Percentiles rank a stretch among this genome's conserved stretches.
phyloP scores from a whole-genome alignment of 2,113 vertebrate genomes.

The Falco punctatus region DNA sequence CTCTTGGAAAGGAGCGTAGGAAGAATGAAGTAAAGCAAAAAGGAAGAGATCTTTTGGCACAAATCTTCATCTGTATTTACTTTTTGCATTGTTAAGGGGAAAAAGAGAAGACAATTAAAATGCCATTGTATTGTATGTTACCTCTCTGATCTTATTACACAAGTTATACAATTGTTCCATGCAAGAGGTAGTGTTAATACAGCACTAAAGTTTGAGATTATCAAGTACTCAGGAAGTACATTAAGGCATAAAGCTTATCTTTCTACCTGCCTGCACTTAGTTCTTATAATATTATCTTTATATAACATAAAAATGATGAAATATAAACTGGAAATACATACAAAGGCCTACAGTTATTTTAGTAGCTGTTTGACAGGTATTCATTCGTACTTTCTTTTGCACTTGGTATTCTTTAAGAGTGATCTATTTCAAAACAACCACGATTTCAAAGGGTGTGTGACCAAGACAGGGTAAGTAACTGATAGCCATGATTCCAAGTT shows the following conservation, averaged over 20 bases:
- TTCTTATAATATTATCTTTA: constrained; percentile 53
- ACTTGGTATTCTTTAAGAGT: not conserved
- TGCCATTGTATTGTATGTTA: not conserved
- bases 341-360: constrained; percentile 28
- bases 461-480: not conserved
- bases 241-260: constrained; percentile 54
- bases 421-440: not conserved
- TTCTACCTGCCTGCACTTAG: constrained; percentile 41
- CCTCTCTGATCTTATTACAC: not conserved
- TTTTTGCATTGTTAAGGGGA: constrained; percentile 49
- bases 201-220: constrained; percentile 25
- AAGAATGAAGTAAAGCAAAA: constrained; percentile 59
- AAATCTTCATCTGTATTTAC: constrained; percentile 53
- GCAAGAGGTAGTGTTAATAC: not conserved
- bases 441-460: not conserved
- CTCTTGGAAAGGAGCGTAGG: constrained; percentile 32
- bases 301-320: constrained; percentile 43
- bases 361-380: not conserved
- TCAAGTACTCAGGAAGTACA: constrained; percentile 56
- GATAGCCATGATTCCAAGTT: not conserved
- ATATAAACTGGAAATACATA: constrained; percentile 46
- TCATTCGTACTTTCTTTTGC: not conserved
- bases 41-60: constrained; percentile 44
- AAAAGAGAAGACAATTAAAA: constrained; percentile 60
- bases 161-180: not conserved